Evolutionary conservation across 2,888 invertebrate genomes (phyloP).

Genomic region (Itoplectis maculator): DNA sequence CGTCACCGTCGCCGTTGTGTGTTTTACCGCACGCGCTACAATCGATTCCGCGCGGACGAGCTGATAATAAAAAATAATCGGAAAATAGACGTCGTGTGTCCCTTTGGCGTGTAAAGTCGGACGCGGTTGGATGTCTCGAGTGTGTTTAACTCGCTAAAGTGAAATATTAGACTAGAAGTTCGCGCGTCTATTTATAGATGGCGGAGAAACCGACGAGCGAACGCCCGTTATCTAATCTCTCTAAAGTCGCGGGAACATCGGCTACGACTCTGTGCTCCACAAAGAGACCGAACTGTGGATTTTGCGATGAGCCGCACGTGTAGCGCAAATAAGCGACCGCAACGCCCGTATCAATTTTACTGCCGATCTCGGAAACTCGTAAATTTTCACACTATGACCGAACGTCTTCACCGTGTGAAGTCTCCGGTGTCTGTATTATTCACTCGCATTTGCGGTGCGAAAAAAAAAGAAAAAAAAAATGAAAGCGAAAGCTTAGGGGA

Average conservation of each 20-base stretch:
- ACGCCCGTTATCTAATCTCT: constrained; percentile 23
- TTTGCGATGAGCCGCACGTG: not conserved
- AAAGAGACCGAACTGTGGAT: constrained; percentile 19
- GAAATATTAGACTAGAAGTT: constrained; percentile 25
- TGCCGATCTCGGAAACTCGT: constrained; percentile 43
- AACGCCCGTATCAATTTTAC: constrained; percentile 60
- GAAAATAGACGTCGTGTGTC: not conserved
- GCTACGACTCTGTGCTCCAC: not conserved
- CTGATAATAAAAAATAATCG: constrained; percentile 3
- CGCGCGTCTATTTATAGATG: constrained; percentile 9
- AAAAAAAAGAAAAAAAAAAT: not conserved
- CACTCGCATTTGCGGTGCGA: constrained; percentile 6
- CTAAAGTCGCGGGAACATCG: not conserved
- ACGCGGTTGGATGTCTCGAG: no score
- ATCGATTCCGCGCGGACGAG: constrained; percentile 10
- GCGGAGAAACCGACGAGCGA: constrained; percentile 1
- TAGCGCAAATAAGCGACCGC: constrained; percentile 15
- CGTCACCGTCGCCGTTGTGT: not conserved
- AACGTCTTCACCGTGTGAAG: constrained; percentile 30
- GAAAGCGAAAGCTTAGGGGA: not conserved
- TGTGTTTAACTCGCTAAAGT: constrained; percentile 3
- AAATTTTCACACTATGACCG: constrained; percentile 44
- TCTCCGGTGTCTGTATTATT: constrained; percentile 24
- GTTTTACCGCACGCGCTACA: constrained; percentile 1
- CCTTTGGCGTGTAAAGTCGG: no score